These are phyloP conservation scores for Benitochromis conjunctus DNA, from an alignment of 2,113 vertebrate species.

Conservation along the genomic window DNA sequence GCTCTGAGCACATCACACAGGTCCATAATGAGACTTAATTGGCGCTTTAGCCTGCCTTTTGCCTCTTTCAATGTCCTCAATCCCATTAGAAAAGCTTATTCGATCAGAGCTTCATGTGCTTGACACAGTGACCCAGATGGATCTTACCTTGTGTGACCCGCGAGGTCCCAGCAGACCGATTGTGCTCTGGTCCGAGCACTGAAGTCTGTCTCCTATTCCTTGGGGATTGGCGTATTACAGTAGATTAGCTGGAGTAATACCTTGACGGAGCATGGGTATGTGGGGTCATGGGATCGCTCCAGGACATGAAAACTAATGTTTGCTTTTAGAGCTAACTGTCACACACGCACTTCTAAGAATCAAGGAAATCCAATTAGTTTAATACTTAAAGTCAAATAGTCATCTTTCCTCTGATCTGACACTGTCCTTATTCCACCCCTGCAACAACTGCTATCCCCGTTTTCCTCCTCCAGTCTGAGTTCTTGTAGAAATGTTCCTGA, in stretches of 20 bases:
- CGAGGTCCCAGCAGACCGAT: neutral
- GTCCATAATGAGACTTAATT: conserved; percentile 58
- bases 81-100: conserved; percentile 60
- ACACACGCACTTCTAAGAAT: conserved; percentile 51
- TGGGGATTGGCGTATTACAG: conserved; percentile 50
- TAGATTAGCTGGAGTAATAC: conserved; percentile 58
- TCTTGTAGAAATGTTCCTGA: neutral
- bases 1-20: conserved; percentile 28
- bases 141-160: conserved; percentile 47
- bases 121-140: conserved; percentile 62
- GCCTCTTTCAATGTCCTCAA: conserved; percentile 43
- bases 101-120: conserved; percentile 42
- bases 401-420: conserved; percentile 21
- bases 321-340: conserved; percentile 34
- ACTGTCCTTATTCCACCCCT: conserved; percentile 35
- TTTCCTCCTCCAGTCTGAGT: neutral
- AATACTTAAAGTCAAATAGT: conserved; percentile 35
- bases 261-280: conserved; percentile 17
- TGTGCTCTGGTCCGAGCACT: conserved; percentile 13
- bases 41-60: conserved; percentile 44
- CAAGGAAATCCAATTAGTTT: conserved; percentile 60
- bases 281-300: conserved; percentile 45
- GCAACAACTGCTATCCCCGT: neutral
- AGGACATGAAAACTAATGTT: conserved; percentile 44
- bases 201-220: conserved; percentile 26